A percentile compares a stretch with the other conserved stretches of the same genome.
phyloP scores from a whole-genome alignment of 2,888 invertebrate genomes.

The Ferdinandea cuprea region DNA sequence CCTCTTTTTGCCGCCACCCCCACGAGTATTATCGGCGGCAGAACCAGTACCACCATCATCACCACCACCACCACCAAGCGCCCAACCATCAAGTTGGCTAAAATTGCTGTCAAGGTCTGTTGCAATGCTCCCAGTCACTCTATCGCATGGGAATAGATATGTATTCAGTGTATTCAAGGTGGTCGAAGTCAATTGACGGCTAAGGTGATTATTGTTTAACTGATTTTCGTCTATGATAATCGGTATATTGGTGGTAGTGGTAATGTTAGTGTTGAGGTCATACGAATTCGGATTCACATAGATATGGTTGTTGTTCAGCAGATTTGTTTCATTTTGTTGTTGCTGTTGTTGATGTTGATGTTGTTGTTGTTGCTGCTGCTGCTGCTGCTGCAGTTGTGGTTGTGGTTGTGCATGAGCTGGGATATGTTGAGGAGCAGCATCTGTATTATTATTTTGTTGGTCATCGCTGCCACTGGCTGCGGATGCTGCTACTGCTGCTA shows the following conservation, averaged over 20 bases:
- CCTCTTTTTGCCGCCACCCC: conserved; percentile 55
- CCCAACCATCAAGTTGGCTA: conserved; percentile 81
- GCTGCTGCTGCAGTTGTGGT: conserved; percentile 40
- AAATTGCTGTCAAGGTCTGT: conserved; percentile 82
- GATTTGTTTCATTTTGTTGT: conserved; percentile 73
- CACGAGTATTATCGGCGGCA: conserved; percentile 41
- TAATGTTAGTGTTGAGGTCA: conserved; percentile 80
- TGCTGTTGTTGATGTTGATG: conserved; percentile 68
- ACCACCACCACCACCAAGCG: conserved; percentile 77
- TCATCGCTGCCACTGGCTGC: conserved; percentile 48
- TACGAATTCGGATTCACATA: conserved; percentile 82
- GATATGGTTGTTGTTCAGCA: conserved; percentile 81
- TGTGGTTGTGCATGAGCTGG: conserved; percentile 74
- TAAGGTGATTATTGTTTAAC: conserved; percentile 76
- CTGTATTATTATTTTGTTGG: conserved; percentile 66
- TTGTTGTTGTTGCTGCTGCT: conserved; percentile 52
- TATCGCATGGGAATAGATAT: conserved; percentile 82
- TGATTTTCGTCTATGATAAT: conserved; percentile 76
- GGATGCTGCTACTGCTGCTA: too few relatives aligned
- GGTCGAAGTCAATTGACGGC: conserved; percentile 79
- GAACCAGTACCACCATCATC: conserved; percentile 26
- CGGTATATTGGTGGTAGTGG: conserved; percentile 75
- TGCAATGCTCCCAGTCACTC: conserved; percentile 79
- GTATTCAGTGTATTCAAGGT: conserved; percentile 81
- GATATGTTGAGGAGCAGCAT: conserved; percentile 69